Evolutionary conservation across 2,797 vertebrate species (phyloP), one percentile per base, ranked within the genome.

Genomic region (Pachyuromys duprasi): DNA sequence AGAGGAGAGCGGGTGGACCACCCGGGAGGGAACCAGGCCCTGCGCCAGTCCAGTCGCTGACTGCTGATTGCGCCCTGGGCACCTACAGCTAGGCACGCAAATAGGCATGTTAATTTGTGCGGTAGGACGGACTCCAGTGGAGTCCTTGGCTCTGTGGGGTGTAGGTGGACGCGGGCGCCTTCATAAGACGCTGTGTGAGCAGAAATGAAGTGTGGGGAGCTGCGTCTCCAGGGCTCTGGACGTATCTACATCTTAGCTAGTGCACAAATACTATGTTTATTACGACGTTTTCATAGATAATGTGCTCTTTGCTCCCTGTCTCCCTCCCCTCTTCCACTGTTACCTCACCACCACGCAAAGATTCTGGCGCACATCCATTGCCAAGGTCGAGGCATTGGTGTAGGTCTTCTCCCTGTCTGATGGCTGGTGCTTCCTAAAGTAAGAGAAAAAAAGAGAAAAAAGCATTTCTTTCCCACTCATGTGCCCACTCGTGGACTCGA

Each of bases 381-480:
- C 62, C 76, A 60, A 57, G 75, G 88, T 33, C 87, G n/a, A n/a
- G n/a, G n/a, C n/a, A n/a, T n/a, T n/a, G n/a, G n/a, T n/a, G 24
- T 13, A 36, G 84, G n/a, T 31, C 76, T 82, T 67, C 62, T 86
- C 69, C 33, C 28, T 75, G 69, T 33, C 0, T n/a, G 11, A 8
- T 28, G 31, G 9, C 49, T 26, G 65, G 24, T 57, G 67, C 28
- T 49, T 95, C 53, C 45, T 55, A 62, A 75, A 90, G 15, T 28
- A 18, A 12, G 17, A 57, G 11, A 6, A 1, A 20, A 31, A 1
- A 88, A 60, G 31, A 62, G 36, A 24, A 42, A 74, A 39, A 14
- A 74, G 22, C 20, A 89, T 92, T 95, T 96, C 80, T 69, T 93
- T 26, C 88, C 69, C 8, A n/a, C n/a, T n/a, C n/a, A n/a, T 65